A percentile compares a stretch with the other conserved stretches of the same genome.
Evolutionary conservation across 1,140 invertebrate genomes (phyloP).

Genomic region (Sminthurides bifidus): DNA sequence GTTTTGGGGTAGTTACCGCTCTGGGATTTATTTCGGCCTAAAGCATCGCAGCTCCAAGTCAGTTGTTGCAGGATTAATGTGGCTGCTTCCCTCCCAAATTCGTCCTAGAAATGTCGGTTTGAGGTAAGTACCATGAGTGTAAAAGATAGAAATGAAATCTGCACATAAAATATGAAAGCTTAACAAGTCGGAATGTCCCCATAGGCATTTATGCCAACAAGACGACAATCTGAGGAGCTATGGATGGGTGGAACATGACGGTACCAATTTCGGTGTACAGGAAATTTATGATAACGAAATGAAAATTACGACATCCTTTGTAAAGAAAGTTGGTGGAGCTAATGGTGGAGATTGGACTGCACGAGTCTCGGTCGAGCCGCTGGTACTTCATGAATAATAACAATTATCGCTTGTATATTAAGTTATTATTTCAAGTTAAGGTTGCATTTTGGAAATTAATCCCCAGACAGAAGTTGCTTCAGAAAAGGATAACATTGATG

Average conservation of each 20-base stretch:
- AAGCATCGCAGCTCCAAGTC: conserved; percentile 79
- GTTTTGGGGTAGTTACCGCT: conserved; percentile 87
- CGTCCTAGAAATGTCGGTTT: conserved; percentile 54
- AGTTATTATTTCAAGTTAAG: too few relatives aligned
- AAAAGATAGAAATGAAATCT: background rate
- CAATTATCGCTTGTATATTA: too few relatives aligned
- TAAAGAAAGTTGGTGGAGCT: conserved; percentile 64
- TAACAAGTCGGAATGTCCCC: conserved; percentile 15
- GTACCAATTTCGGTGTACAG: conserved; percentile 80
- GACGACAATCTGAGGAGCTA: conserved; percentile 65
- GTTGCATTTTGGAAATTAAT: background rate
- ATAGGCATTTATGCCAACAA: conserved; percentile 87
- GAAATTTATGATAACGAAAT: conserved; percentile 69
- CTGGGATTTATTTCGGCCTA: conserved; percentile 77
- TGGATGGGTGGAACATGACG: conserved; percentile 87
- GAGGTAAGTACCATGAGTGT: conserved; percentile 35
- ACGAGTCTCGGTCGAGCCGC: conserved; percentile 53
- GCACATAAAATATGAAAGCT: conserved; percentile 1
- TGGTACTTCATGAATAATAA: conserved; percentile 8
- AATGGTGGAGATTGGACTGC: conserved; percentile 89
- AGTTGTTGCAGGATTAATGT: conserved; percentile 87
- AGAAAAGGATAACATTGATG: conserved; percentile 5
- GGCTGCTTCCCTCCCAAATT: conserved; percentile 69
- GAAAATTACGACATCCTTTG: conserved; percentile 70
- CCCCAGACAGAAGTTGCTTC: background rate